phyloP scores from a whole-genome alignment of 2,888 invertebrate genomes.

The Drosophila kanekoi region DNA sequence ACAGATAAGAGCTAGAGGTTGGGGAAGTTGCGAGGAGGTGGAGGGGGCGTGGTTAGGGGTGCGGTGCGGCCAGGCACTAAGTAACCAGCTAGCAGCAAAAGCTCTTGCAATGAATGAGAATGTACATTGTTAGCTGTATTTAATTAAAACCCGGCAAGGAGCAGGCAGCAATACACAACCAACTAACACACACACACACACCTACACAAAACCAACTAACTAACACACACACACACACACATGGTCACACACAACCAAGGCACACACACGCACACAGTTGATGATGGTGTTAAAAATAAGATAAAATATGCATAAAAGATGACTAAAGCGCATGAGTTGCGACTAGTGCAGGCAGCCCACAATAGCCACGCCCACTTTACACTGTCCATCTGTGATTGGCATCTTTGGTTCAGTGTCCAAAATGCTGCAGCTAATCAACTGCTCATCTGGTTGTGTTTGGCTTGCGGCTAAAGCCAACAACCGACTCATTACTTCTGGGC shows the following conservation, averaged over 20 bases:
- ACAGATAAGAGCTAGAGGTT: background rate
- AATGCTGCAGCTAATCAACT: too few relatives aligned
- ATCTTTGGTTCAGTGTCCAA: too few relatives aligned
- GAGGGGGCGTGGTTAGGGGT: background rate
- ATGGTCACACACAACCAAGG: background rate
- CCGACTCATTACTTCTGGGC: too few relatives aligned
- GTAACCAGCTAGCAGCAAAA: conserved; percentile 68
- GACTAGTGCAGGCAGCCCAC: background rate
- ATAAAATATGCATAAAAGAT: conserved; percentile 51
- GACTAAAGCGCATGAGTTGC: conserved; percentile 22
- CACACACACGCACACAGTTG: conserved; percentile 28
- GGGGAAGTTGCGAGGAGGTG: background rate
- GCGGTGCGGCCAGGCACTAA: conserved; percentile 38
- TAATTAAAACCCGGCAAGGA: conserved; percentile 56
- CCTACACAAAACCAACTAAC: conserved; percentile 2
- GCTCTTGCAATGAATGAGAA: conserved; percentile 66
- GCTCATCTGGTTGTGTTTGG: too few relatives aligned
- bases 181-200: conserved; percentile 2
- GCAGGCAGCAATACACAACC: conserved; percentile 1
- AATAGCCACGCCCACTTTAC: background rate
- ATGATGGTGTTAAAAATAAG: conserved; percentile 54
- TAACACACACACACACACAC: conserved; percentile 1
- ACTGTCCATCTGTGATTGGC: too few relatives aligned
- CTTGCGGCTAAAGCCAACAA: too few relatives aligned
- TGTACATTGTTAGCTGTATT: conserved; percentile 72